Base-by-base conservation (phyloP, 2,797 vertebrate genomes). In the Tiaroga cobitis region DNA sequence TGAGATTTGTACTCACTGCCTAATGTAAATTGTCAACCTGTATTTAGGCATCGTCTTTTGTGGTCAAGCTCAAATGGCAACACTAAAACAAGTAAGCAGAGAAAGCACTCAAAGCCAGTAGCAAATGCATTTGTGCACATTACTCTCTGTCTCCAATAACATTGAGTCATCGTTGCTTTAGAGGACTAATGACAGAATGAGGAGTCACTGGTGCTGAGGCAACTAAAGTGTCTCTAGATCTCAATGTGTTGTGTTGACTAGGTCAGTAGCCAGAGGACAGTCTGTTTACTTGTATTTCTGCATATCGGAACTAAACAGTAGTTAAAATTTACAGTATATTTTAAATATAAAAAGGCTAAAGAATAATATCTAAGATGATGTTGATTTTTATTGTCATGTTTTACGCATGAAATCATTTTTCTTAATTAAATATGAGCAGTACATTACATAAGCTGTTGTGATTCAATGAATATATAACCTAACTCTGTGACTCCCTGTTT, bases 391-490 rank as follows among this genome's bases (percentile, higher is more conserved):
- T n/a, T 18, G 54, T 73, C 69, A 63, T 54, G 81, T 11, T 54
- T 49, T 51, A 54, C 39, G 24, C 70, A 56, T 81, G 67, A 56
- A 82, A 29, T 54, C 46, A n/a, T 26, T 81, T 68, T 73, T 63
- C 54, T 63, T 49, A 34, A 77, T 84, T 54, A 77, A 76, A 68
- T 26, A 68, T 54, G 82, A 24, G 43, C 59, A 37, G 32, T 24
- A 59, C n/a, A 65, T 84, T 56, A 84, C 73, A 77, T 83, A 83
- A 76, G 19, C 46, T 32, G 70, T 51, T 67, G 24, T 59, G 65
- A 69, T 21, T 69, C 43, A 26, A 8, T 11, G 5, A 51, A 63
- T 51, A 29, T 63, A 26, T 49, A n/a, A 74, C 15, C 29, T 54
- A 68, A 70, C 80, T 41, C 21, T n/a, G 59, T 80, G 69, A 32